These are phyloP conservation scores for Holocentrus rufus DNA, from an alignment of 2,797 vertebrate species.

Conservation along the genomic window DNA sequence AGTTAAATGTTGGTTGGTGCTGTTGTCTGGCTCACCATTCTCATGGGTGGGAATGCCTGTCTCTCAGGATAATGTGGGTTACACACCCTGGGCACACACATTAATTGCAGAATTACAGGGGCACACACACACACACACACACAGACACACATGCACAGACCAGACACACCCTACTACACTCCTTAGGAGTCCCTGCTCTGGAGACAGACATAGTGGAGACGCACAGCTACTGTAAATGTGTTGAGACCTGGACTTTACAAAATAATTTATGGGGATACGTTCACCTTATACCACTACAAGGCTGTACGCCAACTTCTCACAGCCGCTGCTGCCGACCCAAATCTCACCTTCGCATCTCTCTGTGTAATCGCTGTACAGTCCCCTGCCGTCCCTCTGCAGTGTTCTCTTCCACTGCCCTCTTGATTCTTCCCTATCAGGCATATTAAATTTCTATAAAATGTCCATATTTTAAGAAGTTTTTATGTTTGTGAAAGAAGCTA, in stretches of 20 bases:
- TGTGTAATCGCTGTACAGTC: no score
- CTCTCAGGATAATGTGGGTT: constrained; percentile 16
- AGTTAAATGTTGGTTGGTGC: neutral
- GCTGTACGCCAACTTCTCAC: neutral
- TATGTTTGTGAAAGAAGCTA: no score
- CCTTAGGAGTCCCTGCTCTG: constrained; percentile 36
- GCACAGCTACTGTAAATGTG: neutral
- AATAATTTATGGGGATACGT: neutral
- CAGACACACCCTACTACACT: constrained; percentile 34
- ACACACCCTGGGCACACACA: constrained; percentile 34
- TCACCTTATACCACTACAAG: neutral
- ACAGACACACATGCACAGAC: constrained; percentile 5
- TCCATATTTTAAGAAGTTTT: no score
- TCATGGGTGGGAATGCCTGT: constrained; percentile 33
- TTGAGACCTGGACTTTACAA: neutral
- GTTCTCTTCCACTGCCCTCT: neutral
- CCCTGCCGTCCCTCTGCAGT: neutral
- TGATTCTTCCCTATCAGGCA: no score
- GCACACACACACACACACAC: neutral
- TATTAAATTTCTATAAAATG: no score
- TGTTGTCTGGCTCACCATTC: constrained; percentile 47
- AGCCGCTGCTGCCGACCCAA: no score
- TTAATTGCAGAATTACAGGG: constrained; percentile 10
- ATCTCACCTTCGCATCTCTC: no score
- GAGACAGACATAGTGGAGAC: neutral